Evolutionary conservation across 2,797 vertebrate genomes (phyloP), one percentile per base, ranked within the genome.

Genomic region (Paramormyrops hopkinsi): DNA sequence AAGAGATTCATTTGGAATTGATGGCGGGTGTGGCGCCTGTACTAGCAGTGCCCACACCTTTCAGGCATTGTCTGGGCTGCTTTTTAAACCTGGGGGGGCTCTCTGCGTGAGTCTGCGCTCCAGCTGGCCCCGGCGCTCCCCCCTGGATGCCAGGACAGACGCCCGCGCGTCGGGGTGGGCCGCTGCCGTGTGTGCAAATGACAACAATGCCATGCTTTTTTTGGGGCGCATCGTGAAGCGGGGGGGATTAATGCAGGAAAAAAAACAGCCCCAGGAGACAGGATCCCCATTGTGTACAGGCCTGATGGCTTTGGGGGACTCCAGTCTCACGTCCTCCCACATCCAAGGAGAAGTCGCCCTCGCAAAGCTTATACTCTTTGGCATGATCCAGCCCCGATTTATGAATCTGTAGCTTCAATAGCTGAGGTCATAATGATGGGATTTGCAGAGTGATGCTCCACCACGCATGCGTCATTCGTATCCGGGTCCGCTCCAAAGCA

Each of bases 31-130:
- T n/a, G 73, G 17, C 9, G 17, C 65, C 89, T 51, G 89, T 17
- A 33, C 54, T 22, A 48, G 25, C 29, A 65, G 25, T 6, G 91
- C 91, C 92, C 93, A 91, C 90, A 93, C 94, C 92, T 94, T 90
- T 90, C 91, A 44, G 41, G 37, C 41, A 46, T 82, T 46, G 76
- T 82, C 76, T 82, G 76, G 41, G 41, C 41, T 82, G 69, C 69
- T 73, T 41, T 73, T 73, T 17, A 17, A 37, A 14, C 69, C 69
- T 33, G 69, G 69, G 69, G 8, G 69, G 92, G 92, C 92, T 92
- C 89, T 88, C 90, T 93, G 93, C 93, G 94, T 95, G 94, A 93
- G 90, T 88, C 91, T 92, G 51, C 19, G 56, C 91, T 90, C 89
- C 93, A 94, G 93, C 37, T 19, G 37, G 76, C 41, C 76, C 41